Conservation (phyloP, 2,797 vertebrate species). For the Dallia pectoralis region DNA sequence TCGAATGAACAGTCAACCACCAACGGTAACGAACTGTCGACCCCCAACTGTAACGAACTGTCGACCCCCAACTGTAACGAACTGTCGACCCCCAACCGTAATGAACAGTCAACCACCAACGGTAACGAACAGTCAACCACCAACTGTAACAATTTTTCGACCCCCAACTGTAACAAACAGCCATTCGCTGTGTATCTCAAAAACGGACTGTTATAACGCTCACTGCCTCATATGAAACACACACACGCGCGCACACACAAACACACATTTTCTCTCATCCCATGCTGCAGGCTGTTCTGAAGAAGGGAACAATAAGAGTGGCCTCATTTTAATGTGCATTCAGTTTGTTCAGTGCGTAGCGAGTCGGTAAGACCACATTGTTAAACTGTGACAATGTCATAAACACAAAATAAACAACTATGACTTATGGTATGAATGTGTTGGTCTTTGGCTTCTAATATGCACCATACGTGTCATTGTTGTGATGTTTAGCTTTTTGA, state of each 20-base stretch:
- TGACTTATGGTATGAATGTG: slow-evolving; percentile 73
- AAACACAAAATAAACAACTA: slow-evolving; percentile 93
- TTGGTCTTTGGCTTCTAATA: slow-evolving; percentile 29
- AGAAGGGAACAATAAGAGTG: slow-evolving; percentile 75
- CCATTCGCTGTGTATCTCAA: slow-evolving; percentile 77
- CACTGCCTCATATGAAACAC: slow-evolving; percentile 50
- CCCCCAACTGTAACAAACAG: too few relatives aligned
- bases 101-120: slow-evolving; percentile 63
- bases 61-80: slow-evolving; percentile 67
- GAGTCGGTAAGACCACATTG: slow-evolving; percentile 86
- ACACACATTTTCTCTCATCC: slow-evolving; percentile 44
- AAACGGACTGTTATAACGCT: slow-evolving; percentile 78
- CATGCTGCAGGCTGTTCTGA: slow-evolving; percentile 76
- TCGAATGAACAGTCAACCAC: slow-evolving; percentile 64
- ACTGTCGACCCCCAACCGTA: too few relatives aligned
- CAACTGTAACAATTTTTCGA: slow-evolving; percentile 58
- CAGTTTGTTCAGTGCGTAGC: slow-evolving; percentile 89
- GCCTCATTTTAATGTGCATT: slow-evolving; percentile 91
- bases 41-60: slow-evolving; percentile 59
- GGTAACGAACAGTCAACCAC: slow-evolving; percentile 62
- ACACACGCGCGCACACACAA: slow-evolving; percentile 2
- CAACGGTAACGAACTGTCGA: slow-evolving; percentile 60
- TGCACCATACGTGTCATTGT: background rate
- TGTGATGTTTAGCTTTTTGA: background rate
- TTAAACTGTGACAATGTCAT: slow-evolving; percentile 97